A percentile compares a stretch with the other conserved stretches of the same genome.
These are phyloP conservation scores for Cyclina sinensis DNA, from an alignment of 1,140 invertebrate species.

Conservation along the genomic window DNA sequence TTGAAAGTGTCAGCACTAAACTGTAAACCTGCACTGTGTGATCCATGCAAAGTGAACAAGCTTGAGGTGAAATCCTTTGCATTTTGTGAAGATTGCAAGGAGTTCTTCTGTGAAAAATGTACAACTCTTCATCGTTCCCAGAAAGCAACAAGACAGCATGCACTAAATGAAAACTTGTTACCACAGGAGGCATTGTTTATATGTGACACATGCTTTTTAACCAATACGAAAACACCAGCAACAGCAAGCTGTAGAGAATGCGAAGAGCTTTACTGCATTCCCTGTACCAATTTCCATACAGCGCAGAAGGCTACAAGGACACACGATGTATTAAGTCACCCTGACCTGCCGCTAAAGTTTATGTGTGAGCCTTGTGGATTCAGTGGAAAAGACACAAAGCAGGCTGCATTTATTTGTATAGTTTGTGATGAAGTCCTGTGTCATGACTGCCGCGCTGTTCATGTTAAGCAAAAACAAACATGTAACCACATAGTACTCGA, in stretches of 20 bases:
- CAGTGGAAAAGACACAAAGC: not conserved
- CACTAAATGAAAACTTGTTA: not conserved
- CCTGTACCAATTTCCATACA: not conserved
- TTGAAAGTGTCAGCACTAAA: not conserved
- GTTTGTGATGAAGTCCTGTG: constrained; percentile 3
- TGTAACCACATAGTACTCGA: not conserved
- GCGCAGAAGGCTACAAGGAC: not conserved
- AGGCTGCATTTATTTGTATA: not conserved
- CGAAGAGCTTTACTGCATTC: not conserved
- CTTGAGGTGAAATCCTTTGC: not conserved
- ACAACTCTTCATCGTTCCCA: not conserved
- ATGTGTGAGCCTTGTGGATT: not conserved
- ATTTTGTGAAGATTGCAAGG: not conserved
- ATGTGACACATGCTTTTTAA: not conserved
- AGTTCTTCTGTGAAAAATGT: not conserved
- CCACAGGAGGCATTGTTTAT: not conserved
- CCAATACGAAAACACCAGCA: not conserved
- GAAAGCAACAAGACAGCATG: not conserved
- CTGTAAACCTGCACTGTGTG: not conserved
- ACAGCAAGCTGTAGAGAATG: not conserved
- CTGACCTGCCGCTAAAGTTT: not conserved
- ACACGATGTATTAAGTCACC: not conserved
- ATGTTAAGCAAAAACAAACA: not conserved
- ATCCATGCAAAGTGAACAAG: not conserved
- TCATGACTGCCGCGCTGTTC: not conserved